These are phyloP conservation scores for Apotomis capreana DNA, from an alignment of 2,888 invertebrate genomes.

Conservation along the genomic window DNA sequence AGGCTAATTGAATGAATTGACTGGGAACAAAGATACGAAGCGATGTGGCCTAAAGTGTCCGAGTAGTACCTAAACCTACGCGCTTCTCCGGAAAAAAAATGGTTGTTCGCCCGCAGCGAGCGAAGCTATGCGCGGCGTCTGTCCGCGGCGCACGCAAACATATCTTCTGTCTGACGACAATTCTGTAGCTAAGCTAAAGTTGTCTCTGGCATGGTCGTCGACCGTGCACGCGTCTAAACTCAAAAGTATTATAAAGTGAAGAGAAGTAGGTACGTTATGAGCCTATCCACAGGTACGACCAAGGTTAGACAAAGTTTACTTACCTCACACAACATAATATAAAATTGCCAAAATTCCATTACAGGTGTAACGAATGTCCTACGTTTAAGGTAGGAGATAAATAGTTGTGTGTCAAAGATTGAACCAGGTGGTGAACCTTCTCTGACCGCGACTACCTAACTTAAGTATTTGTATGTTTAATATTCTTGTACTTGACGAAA, in stretches of 20 bases:
- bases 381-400: slow-evolving; percentile 32
- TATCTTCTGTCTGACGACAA: slow-evolving; percentile 66
- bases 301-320: slow-evolving; percentile 53
- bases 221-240: slow-evolving; percentile 56
- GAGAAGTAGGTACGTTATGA: slow-evolving; percentile 55
- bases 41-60: slow-evolving; percentile 74
- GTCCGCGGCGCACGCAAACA: slow-evolving; percentile 63
- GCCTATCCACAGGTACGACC: slow-evolving; percentile 57
- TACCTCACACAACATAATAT: slow-evolving; percentile 30
- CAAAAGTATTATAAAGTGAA: slow-evolving; percentile 54
- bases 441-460: slow-evolving; percentile 58
- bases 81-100: slow-evolving; percentile 26
- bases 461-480: slow-evolving; percentile 63
- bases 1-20: slow-evolving; percentile 77
- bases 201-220: slow-evolving; percentile 57
- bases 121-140: slow-evolving; percentile 45
- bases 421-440: slow-evolving; percentile 56
- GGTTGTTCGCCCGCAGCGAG: slow-evolving; percentile 36
- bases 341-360: slow-evolving; percentile 37
- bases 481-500: slow-evolving; percentile 76
- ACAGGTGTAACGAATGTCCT: slow-evolving; percentile 35
- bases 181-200: slow-evolving; percentile 55
- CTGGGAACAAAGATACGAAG: slow-evolving; percentile 77
- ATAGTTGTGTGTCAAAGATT: slow-evolving; percentile 31
- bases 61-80: slow-evolving; percentile 31